phyloP scores from a whole-genome alignment of 2,113 vertebrate species.

The Campylomormyrus tamandua region DNA sequence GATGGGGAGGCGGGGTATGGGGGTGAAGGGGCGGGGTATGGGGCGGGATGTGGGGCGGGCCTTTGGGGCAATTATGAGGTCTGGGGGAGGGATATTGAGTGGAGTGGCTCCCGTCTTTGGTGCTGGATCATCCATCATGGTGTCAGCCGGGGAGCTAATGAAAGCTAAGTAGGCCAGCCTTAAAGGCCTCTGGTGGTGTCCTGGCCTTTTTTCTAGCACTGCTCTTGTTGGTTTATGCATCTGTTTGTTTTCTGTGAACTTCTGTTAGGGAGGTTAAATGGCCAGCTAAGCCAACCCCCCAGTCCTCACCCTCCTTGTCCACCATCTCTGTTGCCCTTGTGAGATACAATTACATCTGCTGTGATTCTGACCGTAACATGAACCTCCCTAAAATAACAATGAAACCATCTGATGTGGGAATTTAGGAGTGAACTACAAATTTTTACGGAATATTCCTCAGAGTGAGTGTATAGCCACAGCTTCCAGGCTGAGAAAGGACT shows the following conservation, averaged over 20 bases:
- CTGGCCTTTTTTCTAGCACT: neutral
- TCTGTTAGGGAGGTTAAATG: slow-evolving; percentile 13
- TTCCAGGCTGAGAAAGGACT: neutral
- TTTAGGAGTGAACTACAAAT: neutral
- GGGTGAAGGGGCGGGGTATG: neutral
- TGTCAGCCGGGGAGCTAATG: neutral
- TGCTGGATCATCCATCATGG: neutral
- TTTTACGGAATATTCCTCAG: neutral
- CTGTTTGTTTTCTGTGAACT: neutral
- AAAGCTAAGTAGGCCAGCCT: slow-evolving; percentile 1
- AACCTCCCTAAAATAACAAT: neutral
- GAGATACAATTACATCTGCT: neutral
- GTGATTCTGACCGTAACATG: neutral
- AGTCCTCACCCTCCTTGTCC: neutral
- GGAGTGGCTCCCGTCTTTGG: neutral
- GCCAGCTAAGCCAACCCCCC: neutral
- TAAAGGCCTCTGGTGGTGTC: neutral
- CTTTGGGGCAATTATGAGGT: neutral
- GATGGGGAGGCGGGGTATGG: no score
- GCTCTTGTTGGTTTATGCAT: neutral
- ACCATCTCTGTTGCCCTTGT: neutral
- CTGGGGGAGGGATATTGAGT: neutral
- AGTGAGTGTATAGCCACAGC: neutral
- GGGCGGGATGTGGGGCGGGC: neutral
- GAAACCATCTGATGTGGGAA: neutral